Conservation (phyloP, 2,113 vertebrate genomes). For the Oreamnos americanus region DNA sequence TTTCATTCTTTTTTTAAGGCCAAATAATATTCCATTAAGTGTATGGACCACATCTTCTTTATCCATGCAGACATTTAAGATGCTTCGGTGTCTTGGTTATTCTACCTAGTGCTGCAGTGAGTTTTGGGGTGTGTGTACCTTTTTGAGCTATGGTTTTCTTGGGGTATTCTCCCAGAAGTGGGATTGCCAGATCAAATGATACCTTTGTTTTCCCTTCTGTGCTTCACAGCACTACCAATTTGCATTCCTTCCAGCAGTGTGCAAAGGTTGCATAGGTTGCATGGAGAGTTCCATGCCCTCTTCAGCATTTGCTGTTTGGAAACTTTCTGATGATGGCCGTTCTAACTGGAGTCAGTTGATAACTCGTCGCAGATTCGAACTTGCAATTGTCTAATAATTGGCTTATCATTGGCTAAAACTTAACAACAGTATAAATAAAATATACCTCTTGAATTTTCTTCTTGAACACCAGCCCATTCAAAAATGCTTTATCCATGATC, state of each 20-base stretch:
- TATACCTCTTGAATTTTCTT: not conserved
- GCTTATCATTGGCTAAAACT: not conserved
- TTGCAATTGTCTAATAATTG: not conserved
- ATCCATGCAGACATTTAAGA: not conserved
- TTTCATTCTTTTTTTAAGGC: not conserved
- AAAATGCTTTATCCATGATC: not conserved
- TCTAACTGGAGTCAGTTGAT: not conserved
- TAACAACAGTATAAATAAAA: not conserved
- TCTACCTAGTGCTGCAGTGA: not conserved
- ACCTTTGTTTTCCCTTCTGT: not conserved
- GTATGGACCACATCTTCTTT: not conserved
- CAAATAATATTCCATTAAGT: not conserved
- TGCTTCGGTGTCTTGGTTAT: not conserved
- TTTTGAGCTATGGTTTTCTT: not conserved
- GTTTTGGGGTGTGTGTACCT: not conserved
- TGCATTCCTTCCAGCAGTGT: not conserved
- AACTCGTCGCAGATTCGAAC: not conserved
- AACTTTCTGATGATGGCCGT: not conserved
- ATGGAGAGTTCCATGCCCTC: not conserved
- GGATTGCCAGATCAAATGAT: not conserved
- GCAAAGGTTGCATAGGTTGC: not conserved
- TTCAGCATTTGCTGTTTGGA: not conserved
- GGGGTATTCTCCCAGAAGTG: not conserved
- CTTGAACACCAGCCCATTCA: not conserved
- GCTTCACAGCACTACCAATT: not conserved